phyloP scores from a whole-genome alignment of 1,140 invertebrate species.

The Bombus picipes region DNA sequence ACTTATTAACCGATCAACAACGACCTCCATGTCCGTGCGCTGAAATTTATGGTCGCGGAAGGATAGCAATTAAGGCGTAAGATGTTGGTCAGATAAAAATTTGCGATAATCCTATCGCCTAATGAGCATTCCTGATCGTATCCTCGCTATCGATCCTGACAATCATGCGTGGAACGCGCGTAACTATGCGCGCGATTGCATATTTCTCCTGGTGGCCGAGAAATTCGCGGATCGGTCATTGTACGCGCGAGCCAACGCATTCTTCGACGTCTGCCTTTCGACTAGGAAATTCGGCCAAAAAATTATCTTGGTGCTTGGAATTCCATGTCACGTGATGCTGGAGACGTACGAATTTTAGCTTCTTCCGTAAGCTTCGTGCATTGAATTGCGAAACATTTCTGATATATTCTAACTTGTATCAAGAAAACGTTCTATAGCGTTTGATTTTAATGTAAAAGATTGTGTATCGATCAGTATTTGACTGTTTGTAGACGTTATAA shows the following conservation, averaged over 20 bases:
- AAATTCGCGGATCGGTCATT: conserved; percentile 14
- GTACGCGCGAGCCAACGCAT: conserved; percentile 2
- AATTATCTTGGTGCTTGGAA: background rate
- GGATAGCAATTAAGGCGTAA: conserved; percentile 1
- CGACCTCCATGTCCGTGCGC: rapidly evolving
- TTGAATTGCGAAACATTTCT: background rate
- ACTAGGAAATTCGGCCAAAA: background rate
- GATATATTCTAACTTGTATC: too few relatives aligned
- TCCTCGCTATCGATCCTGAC: conserved; percentile 61
- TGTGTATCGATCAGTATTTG: too few relatives aligned
- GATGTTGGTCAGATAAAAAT: background rate
- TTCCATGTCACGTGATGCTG: background rate
- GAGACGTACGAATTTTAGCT: background rate
- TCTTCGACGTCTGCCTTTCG: background rate
- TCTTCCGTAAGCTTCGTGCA: background rate
- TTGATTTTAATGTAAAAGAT: too few relatives aligned
- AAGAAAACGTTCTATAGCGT: too few relatives aligned
- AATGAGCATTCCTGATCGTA: conserved; percentile 62
- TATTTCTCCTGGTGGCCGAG: conserved; percentile 34
- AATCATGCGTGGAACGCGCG: conserved; percentile 53
- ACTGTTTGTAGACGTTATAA: too few relatives aligned
- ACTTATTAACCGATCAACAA: conserved; percentile 13
- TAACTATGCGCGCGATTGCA: conserved; percentile 40
- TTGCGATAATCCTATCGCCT: conserved; percentile 48
- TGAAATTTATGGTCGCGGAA: background rate